Conservation (phyloP, 2,797 vertebrate genomes). For the Poeciliopsis paucimaculata region DNA sequence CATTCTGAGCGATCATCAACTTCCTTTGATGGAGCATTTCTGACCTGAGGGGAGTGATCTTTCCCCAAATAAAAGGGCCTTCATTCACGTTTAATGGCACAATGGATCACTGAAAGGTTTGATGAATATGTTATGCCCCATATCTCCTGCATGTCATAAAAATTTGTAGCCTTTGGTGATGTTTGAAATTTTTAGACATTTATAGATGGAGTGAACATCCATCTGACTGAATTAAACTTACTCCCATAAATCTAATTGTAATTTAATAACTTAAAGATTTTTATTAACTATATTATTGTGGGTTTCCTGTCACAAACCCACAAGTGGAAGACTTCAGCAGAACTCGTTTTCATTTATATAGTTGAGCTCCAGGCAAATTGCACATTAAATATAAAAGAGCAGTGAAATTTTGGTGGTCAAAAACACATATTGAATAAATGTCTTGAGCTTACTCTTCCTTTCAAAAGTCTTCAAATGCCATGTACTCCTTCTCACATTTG, state of each 20-base stretch:
- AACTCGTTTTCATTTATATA: background rate
- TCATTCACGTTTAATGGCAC: background rate
- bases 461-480: background rate
- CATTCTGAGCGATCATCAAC: background rate
- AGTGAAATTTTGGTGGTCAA: background rate
- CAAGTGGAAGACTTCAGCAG: background rate
- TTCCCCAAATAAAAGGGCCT: background rate
- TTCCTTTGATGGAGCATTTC: background rate
- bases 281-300: background rate
- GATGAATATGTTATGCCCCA: background rate
- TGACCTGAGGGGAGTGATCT: background rate
- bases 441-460: background rate
- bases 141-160: background rate
- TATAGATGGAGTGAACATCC: background rate
- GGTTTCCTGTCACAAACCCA: background rate
- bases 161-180: background rate
- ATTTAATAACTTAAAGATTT: background rate
- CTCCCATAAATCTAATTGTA: background rate
- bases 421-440: background rate
- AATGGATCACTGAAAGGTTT: constrained; percentile 1
- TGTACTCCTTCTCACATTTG: background rate
- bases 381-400: background rate
- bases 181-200: constrained; percentile 1
- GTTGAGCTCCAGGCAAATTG: background rate
- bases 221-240: background rate